Base-by-base conservation (phyloP, 2,888 invertebrate genomes). In the Heteromyza rotundicornis region DNA sequence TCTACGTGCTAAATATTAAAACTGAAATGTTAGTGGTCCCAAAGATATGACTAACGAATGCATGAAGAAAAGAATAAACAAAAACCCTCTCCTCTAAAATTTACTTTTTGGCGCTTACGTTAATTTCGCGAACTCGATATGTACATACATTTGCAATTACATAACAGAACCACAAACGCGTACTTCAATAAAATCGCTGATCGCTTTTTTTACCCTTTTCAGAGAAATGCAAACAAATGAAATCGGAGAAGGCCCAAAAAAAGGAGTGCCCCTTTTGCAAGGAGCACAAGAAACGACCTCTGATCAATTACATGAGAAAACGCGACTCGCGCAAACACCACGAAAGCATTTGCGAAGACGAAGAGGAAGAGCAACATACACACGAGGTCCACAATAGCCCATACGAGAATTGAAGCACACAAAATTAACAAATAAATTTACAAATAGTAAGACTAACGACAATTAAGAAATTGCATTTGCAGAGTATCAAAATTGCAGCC, bases 201-300 rank as follows among this genome's bases (percentile, higher is more conserved):
- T n/a, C n/a, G n/a, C 32, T 32, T 32, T 32, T 32, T 32, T 32
- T 32, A n/a, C n/a, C n/a, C n/a, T 32, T 74, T 75, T 2, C 64
- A 78, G 79, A 80, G 68, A 80, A 84, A 63, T 75, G 76, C 50
- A 78, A 79, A 60, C 81, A 80, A 65, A 68, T 78, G 22, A 80
- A 82, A 62, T 74, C 81, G 2, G 76, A 80, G 36, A 77, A 79
- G 66, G 72, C 69, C 54, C 67, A 71, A 47, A 85, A 84, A 65
- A 83, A 84, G 63, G 80, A 81, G 32, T 86, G 86, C 60, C 84
- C 85, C 14, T 82, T 86, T 62, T 86, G 86, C 72, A 84, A 84
- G 64, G 86, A 86, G 67, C 85, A 83, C 64, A 86, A 86, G 72
- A 84, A 86, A 64, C 80, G 87, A 47, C 84, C 84, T 2, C 73